These are phyloP conservation scores for Desoria tigrina DNA, from an alignment of 2,888 invertebrate species.

Conservation along the genomic window DNA sequence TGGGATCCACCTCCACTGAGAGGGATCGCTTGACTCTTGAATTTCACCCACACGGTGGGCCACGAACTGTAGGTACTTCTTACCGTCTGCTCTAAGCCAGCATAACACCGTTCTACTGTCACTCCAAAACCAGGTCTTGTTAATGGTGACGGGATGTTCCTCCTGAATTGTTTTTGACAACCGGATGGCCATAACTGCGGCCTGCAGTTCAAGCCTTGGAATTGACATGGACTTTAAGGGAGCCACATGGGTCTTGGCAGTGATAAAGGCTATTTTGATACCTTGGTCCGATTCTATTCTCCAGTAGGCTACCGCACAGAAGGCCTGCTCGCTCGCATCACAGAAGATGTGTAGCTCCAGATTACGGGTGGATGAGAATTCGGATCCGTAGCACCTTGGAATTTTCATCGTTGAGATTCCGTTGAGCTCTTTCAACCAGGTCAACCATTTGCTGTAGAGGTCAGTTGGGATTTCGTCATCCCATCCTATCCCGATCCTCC, in stretches of 20 bases:
- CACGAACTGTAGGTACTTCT: conserved; percentile 40
- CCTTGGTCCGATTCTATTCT: conserved; percentile 19
- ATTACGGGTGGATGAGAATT: background rate
- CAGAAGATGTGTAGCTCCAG: conserved; percentile 39
- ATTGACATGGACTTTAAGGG: conserved; percentile 40
- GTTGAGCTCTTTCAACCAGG: conserved; percentile 30
- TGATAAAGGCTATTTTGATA: conserved; percentile 23
- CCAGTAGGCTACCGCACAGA: conserved; percentile 32
- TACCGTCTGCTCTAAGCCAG: conserved; percentile 40
- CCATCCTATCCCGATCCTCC: conserved; percentile 52
- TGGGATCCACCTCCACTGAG: conserved; percentile 47
- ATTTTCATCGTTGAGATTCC: conserved; percentile 7
- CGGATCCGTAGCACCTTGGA: conserved; percentile 24
- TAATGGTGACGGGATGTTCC: conserved; percentile 8
- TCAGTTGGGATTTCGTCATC: conserved; percentile 46
- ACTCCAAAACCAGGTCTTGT: conserved; percentile 26
- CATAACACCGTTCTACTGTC: conserved; percentile 40
- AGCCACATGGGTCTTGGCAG: conserved; percentile 43
- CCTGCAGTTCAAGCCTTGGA: conserved; percentile 46
- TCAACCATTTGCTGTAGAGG: conserved; percentile 21
- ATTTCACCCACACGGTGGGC: conserved; percentile 45
- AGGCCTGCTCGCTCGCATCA: conserved; percentile 43
- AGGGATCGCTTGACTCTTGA: conserved; percentile 13
- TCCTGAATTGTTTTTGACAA: conserved; percentile 9
- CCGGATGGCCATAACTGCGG: conserved; percentile 40